phyloP scores from a whole-genome alignment of 2,113 vertebrate species.

The Octodon degus region DNA sequence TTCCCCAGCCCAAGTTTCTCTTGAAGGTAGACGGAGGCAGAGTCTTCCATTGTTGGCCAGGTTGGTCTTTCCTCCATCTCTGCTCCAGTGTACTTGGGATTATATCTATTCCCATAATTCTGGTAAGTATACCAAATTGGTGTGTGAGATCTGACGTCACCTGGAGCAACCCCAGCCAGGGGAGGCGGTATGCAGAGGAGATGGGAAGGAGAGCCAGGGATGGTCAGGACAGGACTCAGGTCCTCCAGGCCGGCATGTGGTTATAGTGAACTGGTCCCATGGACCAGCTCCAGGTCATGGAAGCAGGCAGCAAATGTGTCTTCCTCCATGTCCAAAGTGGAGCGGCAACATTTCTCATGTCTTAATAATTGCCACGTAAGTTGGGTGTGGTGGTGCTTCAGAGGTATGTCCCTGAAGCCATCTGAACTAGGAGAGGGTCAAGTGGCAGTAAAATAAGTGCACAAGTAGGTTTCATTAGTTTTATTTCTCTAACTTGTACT shows the following conservation, averaged over 20 bases:
- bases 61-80: not conserved
- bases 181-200: not conserved
- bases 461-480: conserved; percentile 31
- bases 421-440: not conserved
- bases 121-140: not conserved
- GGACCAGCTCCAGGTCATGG: not conserved
- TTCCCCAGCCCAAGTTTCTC: not conserved
- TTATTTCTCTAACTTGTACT: conserved; percentile 71
- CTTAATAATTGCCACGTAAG: too few species aligned
- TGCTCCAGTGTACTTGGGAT: not conserved
- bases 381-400: not conserved
- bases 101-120: not conserved
- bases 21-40: too few species aligned
- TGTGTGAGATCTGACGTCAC: not conserved
- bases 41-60: not conserved
- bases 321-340: not conserved
- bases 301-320: not conserved
- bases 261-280: too few species aligned
- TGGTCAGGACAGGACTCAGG: not conserved
- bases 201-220: not conserved
- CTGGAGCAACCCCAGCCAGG: not conserved
- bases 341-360: not conserved
- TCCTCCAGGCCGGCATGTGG: not conserved
- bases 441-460: not conserved
- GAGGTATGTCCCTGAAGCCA: not conserved